Base-by-base conservation (phyloP, 1,140 invertebrate genomes). In the Anastrepha ludens region DNA sequence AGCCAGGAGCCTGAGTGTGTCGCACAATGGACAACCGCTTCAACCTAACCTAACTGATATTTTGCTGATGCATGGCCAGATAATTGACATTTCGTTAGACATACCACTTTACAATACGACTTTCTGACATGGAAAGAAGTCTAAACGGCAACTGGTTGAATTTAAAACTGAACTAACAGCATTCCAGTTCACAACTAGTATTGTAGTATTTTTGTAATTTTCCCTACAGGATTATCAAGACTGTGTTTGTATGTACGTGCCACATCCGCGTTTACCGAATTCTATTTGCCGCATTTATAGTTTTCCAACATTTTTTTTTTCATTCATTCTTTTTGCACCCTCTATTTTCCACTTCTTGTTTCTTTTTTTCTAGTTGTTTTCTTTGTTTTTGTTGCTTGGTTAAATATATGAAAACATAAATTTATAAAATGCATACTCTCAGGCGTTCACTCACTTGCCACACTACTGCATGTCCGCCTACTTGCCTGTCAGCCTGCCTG, bases 261-360 rank as follows among this genome's bases (percentile, higher is more conserved):
- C 8, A 67, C 64, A 67, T 29, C 7, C 74, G 74, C 47, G 8
- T 41, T 81, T 50, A 17, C 74, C 74, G 74, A 47, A 55, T 55
- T 41, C 44, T 81, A 81, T 81, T 81, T 81, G 74, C 74, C 47
- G 74, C 47, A 81, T 55, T 81, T 81, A 81, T 81, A 81, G 74
- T 81, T 55, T 81, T 29, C 74, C 74, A 11, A 55, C n/a, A 55
- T 81, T 81, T 81, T 81, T 55, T 55, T 81, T 81, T 58, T 29
- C 7, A 9, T 20, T 11, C 70, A 55, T 81, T 81, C 5, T 55
- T 29, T 58, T 9, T 39, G 29, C 29, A 29, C 29, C 29, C 29
- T 29, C 29, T 29, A 1, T 67, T 67, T 39, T 39, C 64, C 64
- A 29, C 20, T 81, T 55, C n/a, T 81, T 55, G 15, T 17, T 55